Evolutionary conservation across 1,140 invertebrate genomes (phyloP).

Genomic region (Drosophila busckii): DNA sequence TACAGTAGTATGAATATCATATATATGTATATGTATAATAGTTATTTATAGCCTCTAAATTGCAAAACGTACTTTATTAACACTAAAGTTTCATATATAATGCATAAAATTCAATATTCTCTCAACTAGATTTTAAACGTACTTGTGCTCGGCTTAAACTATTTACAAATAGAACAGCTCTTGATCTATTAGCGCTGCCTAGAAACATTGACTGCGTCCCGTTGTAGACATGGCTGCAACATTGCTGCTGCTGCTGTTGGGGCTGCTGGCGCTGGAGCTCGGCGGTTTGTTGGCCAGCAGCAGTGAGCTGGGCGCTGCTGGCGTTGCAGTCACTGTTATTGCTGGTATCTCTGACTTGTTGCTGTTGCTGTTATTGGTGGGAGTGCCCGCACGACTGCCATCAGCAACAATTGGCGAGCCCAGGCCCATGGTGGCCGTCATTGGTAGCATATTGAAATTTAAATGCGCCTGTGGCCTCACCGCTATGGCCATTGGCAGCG

Average conservation of each 20-base stretch:
- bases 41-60: constrained; percentile 47
- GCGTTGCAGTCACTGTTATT: constrained; percentile 54
- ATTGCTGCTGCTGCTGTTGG: constrained; percentile 7
- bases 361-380: constrained; percentile 28
- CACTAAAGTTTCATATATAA: constrained; percentile 28
- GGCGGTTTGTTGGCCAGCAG: constrained; percentile 14
- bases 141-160: constrained; percentile 11
- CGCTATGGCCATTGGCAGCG: constrained; percentile 53
- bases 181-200: constrained; percentile 16
- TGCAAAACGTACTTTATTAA: constrained; percentile 20
- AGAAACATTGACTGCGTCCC: constrained; percentile 52
- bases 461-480: constrained; percentile 38
- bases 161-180: constrained; percentile 51
- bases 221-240: constrained; percentile 32
- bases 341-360: constrained; percentile 51
- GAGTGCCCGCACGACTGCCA: constrained; percentile 36
- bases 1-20: no score
- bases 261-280: constrained; percentile 11
- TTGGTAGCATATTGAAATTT: constrained; percentile 47
- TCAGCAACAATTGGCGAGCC: constrained; percentile 10
- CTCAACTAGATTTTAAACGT: constrained; percentile 24
- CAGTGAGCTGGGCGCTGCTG: constrained; percentile 24
- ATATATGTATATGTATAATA: no score
- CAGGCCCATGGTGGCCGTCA: constrained; percentile 47
- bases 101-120: constrained; percentile 21